Percentiles rank a stretch among this genome's conserved stretches.
phyloP scores from a whole-genome alignment of 2,888 invertebrate genomes.

The Agrochola macilenta region DNA sequence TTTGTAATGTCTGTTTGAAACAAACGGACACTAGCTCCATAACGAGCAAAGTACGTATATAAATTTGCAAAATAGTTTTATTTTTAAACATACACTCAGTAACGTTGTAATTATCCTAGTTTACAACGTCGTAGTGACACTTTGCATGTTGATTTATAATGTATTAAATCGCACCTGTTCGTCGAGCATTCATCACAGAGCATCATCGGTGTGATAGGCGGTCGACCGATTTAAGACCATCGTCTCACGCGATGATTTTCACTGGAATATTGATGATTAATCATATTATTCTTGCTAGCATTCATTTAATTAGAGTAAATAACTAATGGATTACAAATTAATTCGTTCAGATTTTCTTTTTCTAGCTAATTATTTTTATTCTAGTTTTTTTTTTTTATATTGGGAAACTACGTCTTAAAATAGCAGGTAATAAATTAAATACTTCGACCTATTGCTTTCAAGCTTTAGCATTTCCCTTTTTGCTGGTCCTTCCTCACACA shows the following conservation, averaged over 20 bases:
- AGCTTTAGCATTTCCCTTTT: too few relatives aligned
- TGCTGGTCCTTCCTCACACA: neutral
- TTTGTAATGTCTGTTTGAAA: conserved; percentile 4
- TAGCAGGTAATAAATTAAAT: neutral
- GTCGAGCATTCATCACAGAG: conserved; percentile 19
- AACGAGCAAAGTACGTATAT: conserved; percentile 13
- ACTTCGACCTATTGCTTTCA: neutral
- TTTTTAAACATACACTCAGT: conserved; percentile 12
- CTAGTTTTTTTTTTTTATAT: neutral
- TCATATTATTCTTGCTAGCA: conserved; percentile 67
- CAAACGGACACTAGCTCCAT: neutral
- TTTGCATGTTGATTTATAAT: conserved; percentile 29
- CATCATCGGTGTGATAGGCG: conserved; percentile 40
- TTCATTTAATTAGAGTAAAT: conserved; percentile 35
- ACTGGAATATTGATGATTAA: conserved; percentile 54
- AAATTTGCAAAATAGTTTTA: conserved; percentile 20
- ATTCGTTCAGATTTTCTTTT: neutral
- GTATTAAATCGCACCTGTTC: conserved; percentile 37
- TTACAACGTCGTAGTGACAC: conserved; percentile 8
- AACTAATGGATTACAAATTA: conserved; percentile 57
- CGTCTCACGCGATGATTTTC: conserved; percentile 69
- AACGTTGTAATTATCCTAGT: conserved; percentile 23
- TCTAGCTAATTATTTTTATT: neutral
- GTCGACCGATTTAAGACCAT: conserved; percentile 27
- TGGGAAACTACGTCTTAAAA: neutral